A percentile compares a stretch with the other conserved stretches of the same genome.
phyloP scores from a whole-genome alignment of 2,113 vertebrate genomes.

The Ia io region DNA sequence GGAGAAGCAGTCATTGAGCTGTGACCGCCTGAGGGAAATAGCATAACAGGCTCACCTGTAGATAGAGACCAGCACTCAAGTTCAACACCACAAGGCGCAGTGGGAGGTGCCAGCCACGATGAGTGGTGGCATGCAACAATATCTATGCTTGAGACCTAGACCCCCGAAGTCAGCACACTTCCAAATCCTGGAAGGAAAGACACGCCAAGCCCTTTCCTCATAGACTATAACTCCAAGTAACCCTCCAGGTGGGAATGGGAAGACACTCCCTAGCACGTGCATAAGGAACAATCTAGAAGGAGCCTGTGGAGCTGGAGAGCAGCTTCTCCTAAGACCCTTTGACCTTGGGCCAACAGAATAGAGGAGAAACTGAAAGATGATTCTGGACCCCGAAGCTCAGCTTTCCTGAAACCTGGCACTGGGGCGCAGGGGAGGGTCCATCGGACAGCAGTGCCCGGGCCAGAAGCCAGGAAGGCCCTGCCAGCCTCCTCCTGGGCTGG shows the following conservation, averaged over 20 bases:
- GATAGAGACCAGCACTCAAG: neutral
- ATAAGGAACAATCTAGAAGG: neutral
- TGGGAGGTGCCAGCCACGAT: neutral
- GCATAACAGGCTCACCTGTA: neutral
- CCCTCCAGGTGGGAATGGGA: neutral
- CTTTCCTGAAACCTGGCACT: neutral
- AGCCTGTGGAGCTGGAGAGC: neutral
- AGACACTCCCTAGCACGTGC: fast-evolving
- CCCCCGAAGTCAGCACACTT: neutral
- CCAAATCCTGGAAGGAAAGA: neutral
- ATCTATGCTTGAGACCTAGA: neutral
- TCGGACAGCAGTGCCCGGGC: neutral
- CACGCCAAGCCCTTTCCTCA: neutral
- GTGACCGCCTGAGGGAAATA: neutral
- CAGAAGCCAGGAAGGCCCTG: neutral
- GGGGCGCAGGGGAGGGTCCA: neutral
- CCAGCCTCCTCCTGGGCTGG: neutral
- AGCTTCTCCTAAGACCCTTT: neutral
- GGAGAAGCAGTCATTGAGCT: neutral
- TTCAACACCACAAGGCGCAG: neutral
- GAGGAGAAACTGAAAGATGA: neutral
- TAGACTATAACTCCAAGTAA: neutral
- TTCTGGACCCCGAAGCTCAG: neutral
- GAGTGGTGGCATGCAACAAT: neutral
- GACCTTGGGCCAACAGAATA: neutral